phyloP scores from a whole-genome alignment of 2,113 vertebrate species.

The Porphyrio hochstetteri region DNA sequence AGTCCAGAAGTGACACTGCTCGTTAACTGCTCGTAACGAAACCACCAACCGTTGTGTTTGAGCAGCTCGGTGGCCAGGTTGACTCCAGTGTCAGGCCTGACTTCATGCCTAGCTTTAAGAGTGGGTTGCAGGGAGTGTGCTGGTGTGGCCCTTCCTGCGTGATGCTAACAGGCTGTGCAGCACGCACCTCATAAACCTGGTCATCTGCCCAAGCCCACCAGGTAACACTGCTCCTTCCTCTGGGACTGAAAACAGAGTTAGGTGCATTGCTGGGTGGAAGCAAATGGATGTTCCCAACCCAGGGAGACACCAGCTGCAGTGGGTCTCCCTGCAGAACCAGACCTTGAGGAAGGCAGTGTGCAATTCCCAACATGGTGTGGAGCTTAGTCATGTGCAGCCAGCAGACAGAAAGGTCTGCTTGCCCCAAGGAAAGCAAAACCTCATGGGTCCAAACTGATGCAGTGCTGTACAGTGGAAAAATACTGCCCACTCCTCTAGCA shows the following conservation, averaged over 20 bases:
- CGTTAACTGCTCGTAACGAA: too few species aligned
- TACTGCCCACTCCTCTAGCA: fast-evolving
- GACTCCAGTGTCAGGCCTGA: not conserved
- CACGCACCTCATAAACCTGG: fast-evolving
- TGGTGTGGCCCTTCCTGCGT: fast-evolving
- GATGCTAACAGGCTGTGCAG: not conserved
- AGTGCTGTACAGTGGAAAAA: fast-evolving
- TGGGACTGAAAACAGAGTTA: not conserved
- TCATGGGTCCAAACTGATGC: not conserved
- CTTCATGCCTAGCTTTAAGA: fast-evolving
- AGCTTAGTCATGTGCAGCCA: fast-evolving
- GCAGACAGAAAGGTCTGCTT: not conserved
- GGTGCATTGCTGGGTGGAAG: not conserved
- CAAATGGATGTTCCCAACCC: fast-evolving
- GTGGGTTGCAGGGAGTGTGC: fast-evolving
- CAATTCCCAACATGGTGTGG: fast-evolving
- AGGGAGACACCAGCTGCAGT: fast-evolving
- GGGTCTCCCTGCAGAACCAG: not conserved
- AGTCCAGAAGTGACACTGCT: fast-evolving
- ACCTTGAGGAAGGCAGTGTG: not conserved
- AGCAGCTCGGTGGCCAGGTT: fast-evolving
- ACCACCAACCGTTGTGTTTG: not conserved
- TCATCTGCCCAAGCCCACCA: not conserved
- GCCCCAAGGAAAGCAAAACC: not conserved
- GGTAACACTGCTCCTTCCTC: fast-evolving